phyloP scores from a whole-genome alignment of 2,888 invertebrate species.

The Melitaea athalia region DNA sequence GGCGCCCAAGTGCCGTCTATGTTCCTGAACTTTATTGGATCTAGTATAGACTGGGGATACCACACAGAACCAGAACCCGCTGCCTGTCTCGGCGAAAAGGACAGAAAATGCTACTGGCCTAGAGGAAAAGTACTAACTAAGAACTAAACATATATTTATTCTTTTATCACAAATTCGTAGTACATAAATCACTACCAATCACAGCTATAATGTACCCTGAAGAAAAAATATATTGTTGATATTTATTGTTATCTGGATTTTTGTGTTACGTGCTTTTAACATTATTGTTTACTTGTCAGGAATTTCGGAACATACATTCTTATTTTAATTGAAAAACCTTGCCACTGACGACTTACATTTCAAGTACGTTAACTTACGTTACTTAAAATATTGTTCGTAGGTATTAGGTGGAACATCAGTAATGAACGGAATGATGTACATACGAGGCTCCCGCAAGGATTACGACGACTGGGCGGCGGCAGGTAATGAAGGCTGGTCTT shows the following conservation, averaged over 20 bases:
- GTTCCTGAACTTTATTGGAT: conserved; percentile 93
- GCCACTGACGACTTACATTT: too few relatives aligned
- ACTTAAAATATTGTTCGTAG: conserved; percentile 57
- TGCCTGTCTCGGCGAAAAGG: conserved; percentile 88
- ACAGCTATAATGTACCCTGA: too few relatives aligned
- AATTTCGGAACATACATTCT: too few relatives aligned
- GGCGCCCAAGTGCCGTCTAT: conserved; percentile 95
- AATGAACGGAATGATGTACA: conserved; percentile 98
- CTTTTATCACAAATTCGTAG: too few relatives aligned
- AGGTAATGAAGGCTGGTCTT: conserved; percentile 95
- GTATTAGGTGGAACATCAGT: conserved; percentile 96
- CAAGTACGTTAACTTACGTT: too few relatives aligned
- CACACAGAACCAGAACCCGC: conserved; percentile 91
- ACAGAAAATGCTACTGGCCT: conserved; percentile 90
- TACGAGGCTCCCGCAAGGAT: conserved; percentile 92
- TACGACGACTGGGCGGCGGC: conserved; percentile 93
- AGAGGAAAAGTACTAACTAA: conserved; percentile 86
- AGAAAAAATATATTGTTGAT: too few relatives aligned
- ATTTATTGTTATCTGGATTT: too few relatives aligned
- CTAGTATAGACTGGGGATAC: conserved; percentile 94
- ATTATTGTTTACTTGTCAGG: too few relatives aligned
- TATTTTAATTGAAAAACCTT: too few relatives aligned
- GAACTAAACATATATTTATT: too few relatives aligned
- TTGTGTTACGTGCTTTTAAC: too few relatives aligned
- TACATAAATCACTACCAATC: too few relatives aligned